Evolutionary conservation across 1,140 invertebrate genomes (phyloP).

Genomic region (Littorina saxatilis): DNA sequence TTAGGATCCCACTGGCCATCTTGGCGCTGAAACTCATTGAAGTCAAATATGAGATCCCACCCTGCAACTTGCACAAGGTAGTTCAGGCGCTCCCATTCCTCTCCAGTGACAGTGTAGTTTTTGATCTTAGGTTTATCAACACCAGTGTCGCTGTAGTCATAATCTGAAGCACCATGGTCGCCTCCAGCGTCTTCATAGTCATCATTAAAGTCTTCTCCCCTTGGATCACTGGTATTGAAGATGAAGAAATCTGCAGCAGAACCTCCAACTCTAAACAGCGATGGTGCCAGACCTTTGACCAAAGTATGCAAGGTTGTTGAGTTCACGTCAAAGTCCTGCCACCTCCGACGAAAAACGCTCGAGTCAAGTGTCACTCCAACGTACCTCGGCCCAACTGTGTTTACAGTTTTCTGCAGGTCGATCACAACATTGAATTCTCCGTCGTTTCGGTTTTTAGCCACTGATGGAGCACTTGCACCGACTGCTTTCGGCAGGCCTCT

Average conservation of each 20-base stretch:
- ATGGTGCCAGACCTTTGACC: slow-evolving; percentile 13
- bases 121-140: neutral
- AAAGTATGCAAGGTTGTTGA: neutral
- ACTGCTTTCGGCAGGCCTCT: neutral
- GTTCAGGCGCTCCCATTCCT: slow-evolving; percentile 26
- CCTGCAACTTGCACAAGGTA: neutral
- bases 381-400: slow-evolving; percentile 16
- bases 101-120: slow-evolving; percentile 9
- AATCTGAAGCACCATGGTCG: neutral
- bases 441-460: neutral
- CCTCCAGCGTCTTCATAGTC: no score
- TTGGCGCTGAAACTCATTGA: slow-evolving; percentile 29
- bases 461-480: neutral
- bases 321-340: neutral
- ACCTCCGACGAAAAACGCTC: slow-evolving; percentile 8
- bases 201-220: neutral
- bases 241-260: slow-evolving; percentile 33
- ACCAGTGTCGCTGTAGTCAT: neutral
- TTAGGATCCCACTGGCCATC: slow-evolving; percentile 18
- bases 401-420: neutral
- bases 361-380: slow-evolving; percentile 30
- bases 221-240: neutral
- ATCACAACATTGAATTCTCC: neutral
- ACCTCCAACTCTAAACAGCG: slow-evolving; percentile 26
- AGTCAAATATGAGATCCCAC: slow-evolving; percentile 38